Evolutionary conservation across 2,888 invertebrate species (phyloP), one percentile per base, ranked within the genome.

Genomic region (Caenorhabditis drosophilae): DNA sequence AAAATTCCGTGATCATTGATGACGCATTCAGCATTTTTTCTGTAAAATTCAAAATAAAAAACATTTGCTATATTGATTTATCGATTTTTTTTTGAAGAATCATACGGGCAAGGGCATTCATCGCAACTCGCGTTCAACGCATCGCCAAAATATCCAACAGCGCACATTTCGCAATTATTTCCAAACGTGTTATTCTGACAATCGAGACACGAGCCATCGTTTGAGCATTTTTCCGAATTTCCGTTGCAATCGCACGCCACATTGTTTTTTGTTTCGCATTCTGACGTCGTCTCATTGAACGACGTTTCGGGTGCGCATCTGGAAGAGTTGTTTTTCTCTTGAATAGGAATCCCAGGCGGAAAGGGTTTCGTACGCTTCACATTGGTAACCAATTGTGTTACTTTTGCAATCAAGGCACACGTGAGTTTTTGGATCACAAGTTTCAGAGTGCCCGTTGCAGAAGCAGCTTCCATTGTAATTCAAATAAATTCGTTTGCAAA

Each of bases 351-450:
- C n/a, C n/a, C n/a, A n/a, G n/a, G n/a, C n/a, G n/a, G n/a, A n/a
- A n/a, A n/a, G n/a, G n/a, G n/a, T n/a, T n/a, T n/a, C 31, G 4
- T 45, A 70, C 47, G 44, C 59, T 70, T 95, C 94, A 84, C 96
- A 97, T 82, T 90, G 89, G 26, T 88, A 87, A 0, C 96, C 96
- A 27, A 90, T 92, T 0, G 95, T 95, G 80, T 92, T 93, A 84
- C 93, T 91, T 67, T 94, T 92, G 84, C 97, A 97, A 84, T 95
- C 95, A 35, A 93, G 86, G 85, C 97, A 97, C 81, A 92, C 91
- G n/a, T 97, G 96, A 2, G 91, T 92, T 0, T 90, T 41, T 12
- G 40, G 44, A 36, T 71, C 53, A 40, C 74, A 74, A 1, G 22
- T 34, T 1, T 44, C 27, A 1, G 74, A 41, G 6, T 67, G 50